Evolutionary conservation across 2,888 invertebrate genomes (phyloP).

Genomic region (Clusia tigrina): DNA sequence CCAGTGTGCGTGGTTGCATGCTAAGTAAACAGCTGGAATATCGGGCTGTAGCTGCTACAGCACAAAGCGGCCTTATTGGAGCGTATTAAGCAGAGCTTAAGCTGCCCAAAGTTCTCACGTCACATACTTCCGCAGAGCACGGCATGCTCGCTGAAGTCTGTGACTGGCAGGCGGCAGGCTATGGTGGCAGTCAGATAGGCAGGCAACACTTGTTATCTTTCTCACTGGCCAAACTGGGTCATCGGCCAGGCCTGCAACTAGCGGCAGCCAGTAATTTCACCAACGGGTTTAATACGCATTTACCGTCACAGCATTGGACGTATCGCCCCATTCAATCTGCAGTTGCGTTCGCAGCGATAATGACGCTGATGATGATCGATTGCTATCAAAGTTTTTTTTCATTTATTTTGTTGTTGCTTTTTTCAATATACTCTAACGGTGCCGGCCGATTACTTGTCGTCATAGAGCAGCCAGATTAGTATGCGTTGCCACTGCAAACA

Average conservation of each 20-base stretch:
- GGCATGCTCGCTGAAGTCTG: too few relatives aligned
- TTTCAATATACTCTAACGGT: slow-evolving; percentile 32
- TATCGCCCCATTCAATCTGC: slow-evolving; percentile 28
- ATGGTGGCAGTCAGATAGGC: background rate
- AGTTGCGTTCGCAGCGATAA: slow-evolving; percentile 21
- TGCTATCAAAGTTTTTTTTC: slow-evolving; percentile 24
- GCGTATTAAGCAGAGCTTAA: background rate
- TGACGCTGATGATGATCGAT: slow-evolving; percentile 33
- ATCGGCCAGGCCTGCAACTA: background rate
- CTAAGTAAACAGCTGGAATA: too few relatives aligned
- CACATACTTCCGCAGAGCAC: too few relatives aligned
- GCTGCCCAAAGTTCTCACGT: background rate
- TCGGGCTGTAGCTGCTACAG: too few relatives aligned
- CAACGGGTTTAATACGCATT: background rate
- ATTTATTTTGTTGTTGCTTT: background rate
- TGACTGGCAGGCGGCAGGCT: background rate
- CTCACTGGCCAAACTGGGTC: background rate
- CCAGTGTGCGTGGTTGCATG: too few relatives aligned
- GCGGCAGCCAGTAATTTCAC: background rate
- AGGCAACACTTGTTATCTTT: background rate
- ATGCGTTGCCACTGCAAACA: background rate
- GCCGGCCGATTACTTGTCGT: slow-evolving; percentile 7
- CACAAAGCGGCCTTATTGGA: background rate
- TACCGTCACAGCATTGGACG: slow-evolving; percentile 28
- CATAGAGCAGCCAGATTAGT: background rate